Conservation (phyloP, 2,797 vertebrate genomes). For the Sylvia borin region DNA sequence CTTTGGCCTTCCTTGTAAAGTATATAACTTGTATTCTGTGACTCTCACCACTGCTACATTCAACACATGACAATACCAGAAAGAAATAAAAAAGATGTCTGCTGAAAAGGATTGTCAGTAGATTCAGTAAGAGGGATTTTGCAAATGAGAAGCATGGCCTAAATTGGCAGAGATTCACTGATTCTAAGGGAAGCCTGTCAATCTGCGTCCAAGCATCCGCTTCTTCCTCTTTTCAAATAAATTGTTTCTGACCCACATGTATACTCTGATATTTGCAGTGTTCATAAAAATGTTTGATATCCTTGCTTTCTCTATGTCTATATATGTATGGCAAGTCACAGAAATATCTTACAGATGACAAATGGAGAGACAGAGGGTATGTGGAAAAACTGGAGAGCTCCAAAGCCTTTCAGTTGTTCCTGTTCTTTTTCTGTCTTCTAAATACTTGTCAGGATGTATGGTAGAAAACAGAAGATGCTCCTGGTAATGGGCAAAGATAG, state of each 20-base stretch:
- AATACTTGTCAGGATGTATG: neutral
- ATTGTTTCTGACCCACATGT: neutral
- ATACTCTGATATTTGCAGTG: neutral
- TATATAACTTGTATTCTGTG: neutral
- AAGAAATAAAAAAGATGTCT: neutral
- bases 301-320: neutral
- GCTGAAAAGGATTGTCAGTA: neutral
- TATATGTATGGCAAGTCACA: neutral
- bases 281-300: neutral
- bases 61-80: neutral
- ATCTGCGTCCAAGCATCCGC: neutral
- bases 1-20: neutral
- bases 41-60: neutral
- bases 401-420: neutral
- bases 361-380: neutral
- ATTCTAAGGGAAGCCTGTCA: neutral
- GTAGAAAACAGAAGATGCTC: neutral
- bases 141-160: neutral
- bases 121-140: neutral
- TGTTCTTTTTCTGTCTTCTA: neutral
- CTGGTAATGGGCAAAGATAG: neutral
- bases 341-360: neutral
- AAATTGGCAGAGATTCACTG: neutral
- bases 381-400: neutral
- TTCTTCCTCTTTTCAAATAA: conserved; percentile 26